Conservation (phyloP, 2,888 invertebrate species). For the Trichogramma dendrolimi region DNA sequence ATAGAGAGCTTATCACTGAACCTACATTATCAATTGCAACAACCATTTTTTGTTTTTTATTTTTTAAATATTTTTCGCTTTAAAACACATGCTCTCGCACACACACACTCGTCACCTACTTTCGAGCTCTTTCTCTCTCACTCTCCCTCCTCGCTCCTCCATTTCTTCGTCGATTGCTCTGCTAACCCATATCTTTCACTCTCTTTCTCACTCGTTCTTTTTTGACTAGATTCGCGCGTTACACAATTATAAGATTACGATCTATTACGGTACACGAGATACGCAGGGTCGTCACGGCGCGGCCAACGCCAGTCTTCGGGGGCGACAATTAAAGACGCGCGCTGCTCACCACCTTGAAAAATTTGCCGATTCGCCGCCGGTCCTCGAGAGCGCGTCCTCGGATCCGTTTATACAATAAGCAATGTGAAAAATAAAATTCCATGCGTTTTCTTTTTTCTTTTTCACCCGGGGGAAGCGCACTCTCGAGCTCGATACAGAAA, state of each 20-base stretch:
- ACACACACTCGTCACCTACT: slow-evolving; percentile 1
- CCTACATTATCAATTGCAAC: slow-evolving; percentile 8
- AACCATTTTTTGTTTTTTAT: slow-evolving; percentile 7
- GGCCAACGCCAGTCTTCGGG: too few relatives aligned
- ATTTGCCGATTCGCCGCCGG: too few relatives aligned
- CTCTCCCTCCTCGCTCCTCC: slow-evolving; percentile 15
- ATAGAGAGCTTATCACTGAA: slow-evolving; percentile 10
- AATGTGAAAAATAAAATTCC: slow-evolving; percentile 48
- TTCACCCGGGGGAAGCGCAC: slow-evolving; percentile 15
- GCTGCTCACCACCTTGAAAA: neutral
- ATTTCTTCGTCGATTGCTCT: neutral
- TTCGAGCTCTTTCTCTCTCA: slow-evolving; percentile 10
- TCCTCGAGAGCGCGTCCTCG: slow-evolving; percentile 1
- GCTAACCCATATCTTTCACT: neutral
- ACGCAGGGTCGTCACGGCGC: too few relatives aligned
- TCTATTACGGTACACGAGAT: too few relatives aligned
- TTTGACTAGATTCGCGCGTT: slow-evolving; percentile 18
- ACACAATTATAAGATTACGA: neutral
- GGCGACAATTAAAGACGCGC: too few relatives aligned
- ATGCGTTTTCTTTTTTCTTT: slow-evolving; percentile 31
- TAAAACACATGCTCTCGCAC: slow-evolving; percentile 8
- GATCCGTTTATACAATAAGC: slow-evolving; percentile 30
- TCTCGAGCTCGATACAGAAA: neutral
- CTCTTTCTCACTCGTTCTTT: slow-evolving; percentile 19
- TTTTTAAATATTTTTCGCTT: neutral